Conservation (phyloP, 2,888 invertebrate species). For the Cantharis lateralis region DNA sequence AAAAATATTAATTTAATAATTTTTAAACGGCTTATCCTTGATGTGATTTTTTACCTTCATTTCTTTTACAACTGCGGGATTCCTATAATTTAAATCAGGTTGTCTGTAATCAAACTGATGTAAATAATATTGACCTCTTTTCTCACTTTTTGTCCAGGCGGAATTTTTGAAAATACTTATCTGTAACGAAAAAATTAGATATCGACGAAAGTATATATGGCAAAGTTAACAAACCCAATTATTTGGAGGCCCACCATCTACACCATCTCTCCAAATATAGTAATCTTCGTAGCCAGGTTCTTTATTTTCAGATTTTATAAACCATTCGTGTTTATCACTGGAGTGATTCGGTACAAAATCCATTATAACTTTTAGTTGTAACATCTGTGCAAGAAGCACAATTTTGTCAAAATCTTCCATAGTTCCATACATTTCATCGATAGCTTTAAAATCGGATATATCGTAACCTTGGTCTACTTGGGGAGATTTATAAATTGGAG, state of each 20-base stretch:
- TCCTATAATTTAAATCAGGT: conserved; percentile 82
- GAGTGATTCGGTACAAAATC: conserved; percentile 66
- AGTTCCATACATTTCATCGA: conserved; percentile 76
- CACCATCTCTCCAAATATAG: conserved; percentile 76
- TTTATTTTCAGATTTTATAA: conserved; percentile 67
- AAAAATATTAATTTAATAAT: not conserved
- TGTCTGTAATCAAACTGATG: conserved; percentile 77
- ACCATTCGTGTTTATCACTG: conserved; percentile 82
- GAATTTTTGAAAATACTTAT: conserved; percentile 44
- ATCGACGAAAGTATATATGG: not conserved
- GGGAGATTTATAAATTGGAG: conserved; percentile 82
- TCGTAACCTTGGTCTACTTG: conserved; percentile 90
- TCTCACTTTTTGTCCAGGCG: conserved; percentile 42
- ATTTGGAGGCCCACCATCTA: conserved; percentile 65
- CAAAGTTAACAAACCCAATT: conserved; percentile 67
- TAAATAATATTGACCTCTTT: conserved; percentile 66
- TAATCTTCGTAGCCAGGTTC: conserved; percentile 71
- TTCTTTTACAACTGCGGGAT: conserved; percentile 68
- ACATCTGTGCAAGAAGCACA: conserved; percentile 59
- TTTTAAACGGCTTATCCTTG: too few relatives aligned
- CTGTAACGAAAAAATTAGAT: conserved; percentile 28
- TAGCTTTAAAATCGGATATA: conserved; percentile 74
- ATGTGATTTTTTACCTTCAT: conserved; percentile 58
- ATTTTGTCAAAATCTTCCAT: conserved; percentile 71
- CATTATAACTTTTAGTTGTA: conserved; percentile 60